These are phyloP conservation scores for Pteruthius melanotis DNA, from an alignment of 2,113 vertebrate species.

Conservation along the genomic window DNA sequence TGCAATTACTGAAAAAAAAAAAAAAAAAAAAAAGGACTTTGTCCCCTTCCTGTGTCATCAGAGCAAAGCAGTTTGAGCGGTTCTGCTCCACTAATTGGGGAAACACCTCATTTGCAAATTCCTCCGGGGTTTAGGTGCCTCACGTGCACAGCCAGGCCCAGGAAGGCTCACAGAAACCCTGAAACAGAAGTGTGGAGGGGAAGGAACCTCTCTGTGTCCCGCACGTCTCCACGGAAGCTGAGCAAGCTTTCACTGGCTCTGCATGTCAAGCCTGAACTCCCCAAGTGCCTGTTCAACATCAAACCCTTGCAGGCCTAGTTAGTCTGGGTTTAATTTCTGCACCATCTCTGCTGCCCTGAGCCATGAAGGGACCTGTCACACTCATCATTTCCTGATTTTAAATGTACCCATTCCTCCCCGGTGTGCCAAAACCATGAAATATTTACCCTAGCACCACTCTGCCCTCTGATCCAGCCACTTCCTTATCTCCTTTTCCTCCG, in stretches of 20 bases:
- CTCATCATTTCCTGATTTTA: background rate
- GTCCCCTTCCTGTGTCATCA: background rate
- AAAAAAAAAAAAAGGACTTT: background rate
- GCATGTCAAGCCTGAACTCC: background rate
- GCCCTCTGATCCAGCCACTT: background rate
- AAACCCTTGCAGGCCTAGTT: background rate
- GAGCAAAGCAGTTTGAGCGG: rapidly evolving
- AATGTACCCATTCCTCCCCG: background rate
- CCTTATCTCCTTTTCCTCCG: background rate
- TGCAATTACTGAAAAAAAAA: background rate
- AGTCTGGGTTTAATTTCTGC: background rate
- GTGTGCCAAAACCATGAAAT: background rate
- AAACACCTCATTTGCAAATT: background rate
- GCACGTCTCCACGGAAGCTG: background rate
- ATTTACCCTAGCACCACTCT: background rate
- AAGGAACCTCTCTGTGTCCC: background rate
- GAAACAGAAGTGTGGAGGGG: background rate
- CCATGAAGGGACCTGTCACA: background rate
- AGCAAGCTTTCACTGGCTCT: background rate
- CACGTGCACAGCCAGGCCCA: background rate
- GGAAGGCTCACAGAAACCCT: background rate
- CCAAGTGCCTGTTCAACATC: background rate
- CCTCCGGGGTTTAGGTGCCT: background rate
- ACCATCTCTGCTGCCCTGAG: background rate
- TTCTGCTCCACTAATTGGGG: background rate